Evolutionary conservation across 2,113 vertebrate species (phyloP), one percentile per base, ranked within the genome.

Genomic region (Scopus umbretta): DNA sequence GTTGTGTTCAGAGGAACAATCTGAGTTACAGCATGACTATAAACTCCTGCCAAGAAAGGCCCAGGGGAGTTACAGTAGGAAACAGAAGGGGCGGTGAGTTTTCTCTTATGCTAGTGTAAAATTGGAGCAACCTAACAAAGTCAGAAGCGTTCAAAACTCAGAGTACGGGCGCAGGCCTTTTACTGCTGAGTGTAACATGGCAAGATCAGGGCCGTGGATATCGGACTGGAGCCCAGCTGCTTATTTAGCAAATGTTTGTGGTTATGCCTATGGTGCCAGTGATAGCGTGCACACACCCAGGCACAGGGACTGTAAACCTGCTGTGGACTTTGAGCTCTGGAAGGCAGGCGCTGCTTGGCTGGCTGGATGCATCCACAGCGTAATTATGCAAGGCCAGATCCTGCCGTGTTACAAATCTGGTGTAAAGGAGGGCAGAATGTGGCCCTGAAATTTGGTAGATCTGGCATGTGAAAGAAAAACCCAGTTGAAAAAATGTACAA

Each of bases 1-100:
- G 59, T 65, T 68, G 81, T 73, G 80, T 86, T 83, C 3, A 4
- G 61, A 92, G 80, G 82, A 94, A 91, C 76, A 86, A 10, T 62
- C 68, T 3, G 80, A 92, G 75, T 86, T 95, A 56, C 82, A 84
- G 80, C 10, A 6, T 83, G 92, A 90, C 82, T 86, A 3, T 36
- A 59, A 86, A 66, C 83, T 92, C 82, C 83, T 96, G 94, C 95
- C 94, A 95, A 72, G 92, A 91, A 75, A 72, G 56, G 63, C 94
- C 79, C 76, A 8, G 72, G 88, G 88, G 88, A 93, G 83, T 92
- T 96, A 94, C 96, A 92, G 90, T 96, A 93, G 92, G 95, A 92
- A 93, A 50, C 96, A 94, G 86, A 86, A 94, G 80, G 90, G 89
- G 90, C 9, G 21, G 59, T 22, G 80, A 86, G 86, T 86, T 96